phyloP scores from a whole-genome alignment of 2,113 vertebrate species.

The Otus sunia region DNA sequence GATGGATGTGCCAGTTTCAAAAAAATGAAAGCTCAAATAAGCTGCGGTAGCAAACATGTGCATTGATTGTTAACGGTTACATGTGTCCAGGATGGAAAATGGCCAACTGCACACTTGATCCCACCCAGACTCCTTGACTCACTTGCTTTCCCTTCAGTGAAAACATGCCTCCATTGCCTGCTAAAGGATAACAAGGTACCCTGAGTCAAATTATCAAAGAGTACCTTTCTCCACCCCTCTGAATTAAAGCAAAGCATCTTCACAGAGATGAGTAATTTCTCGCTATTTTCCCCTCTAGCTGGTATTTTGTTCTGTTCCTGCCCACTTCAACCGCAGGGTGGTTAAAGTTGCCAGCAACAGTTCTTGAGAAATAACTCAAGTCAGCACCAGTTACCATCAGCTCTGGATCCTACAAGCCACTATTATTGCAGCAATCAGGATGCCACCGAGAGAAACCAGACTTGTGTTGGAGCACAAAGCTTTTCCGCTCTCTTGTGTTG shows the following conservation, averaged over 20 bases:
- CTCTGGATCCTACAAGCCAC: neutral
- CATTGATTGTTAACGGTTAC: neutral
- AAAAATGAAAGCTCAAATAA: neutral
- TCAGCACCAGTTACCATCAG: neutral
- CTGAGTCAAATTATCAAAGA: neutral
- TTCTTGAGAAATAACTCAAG: neutral
- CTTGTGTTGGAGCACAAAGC: neutral
- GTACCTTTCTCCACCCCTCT: neutral
- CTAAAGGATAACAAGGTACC: neutral
- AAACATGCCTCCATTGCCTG: neutral
- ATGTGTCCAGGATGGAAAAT: neutral
- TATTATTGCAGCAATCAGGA: neutral
- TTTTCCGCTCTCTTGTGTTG: neutral
- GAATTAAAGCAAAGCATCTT: neutral
- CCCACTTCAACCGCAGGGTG: neutral
- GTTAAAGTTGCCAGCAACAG: neutral
- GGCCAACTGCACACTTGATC: neutral
- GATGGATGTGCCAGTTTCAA: neutral
- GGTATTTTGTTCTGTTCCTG: neutral
- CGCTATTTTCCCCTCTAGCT: neutral
- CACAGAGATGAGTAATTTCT: neutral
- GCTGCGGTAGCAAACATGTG: neutral
- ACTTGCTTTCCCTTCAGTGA: neutral
- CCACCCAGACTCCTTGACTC: neutral
- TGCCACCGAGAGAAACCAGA: neutral